Evolutionary conservation across 2,888 invertebrate genomes (phyloP), one percentile per base, ranked within the genome.

Genomic region (Drosophila recens): DNA sequence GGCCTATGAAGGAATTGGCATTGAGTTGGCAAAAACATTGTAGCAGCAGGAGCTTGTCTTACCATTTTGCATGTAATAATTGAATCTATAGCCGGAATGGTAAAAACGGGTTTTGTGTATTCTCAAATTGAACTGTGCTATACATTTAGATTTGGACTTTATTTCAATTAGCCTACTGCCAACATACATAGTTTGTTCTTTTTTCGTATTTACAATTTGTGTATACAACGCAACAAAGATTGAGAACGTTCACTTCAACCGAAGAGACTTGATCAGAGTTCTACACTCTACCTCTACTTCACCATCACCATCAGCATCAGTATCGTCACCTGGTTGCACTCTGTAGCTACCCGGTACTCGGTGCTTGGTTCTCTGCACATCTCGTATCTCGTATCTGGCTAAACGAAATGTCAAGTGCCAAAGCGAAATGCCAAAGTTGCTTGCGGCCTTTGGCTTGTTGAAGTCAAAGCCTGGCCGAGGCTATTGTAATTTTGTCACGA

Each of bases 341-440:
- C 15, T 38, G 38, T 27, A 27, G 52, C 4, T 27, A 51, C 34
- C n/a, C 49, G 33, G 33, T 48, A 30, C 34, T 20, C 36, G 20
- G 20, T 52, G 17, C 11, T 5, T 20, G 20, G 20, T 52, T 17
- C 13, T 5, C 6, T 13, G 13, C 15, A n/a, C n/a, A 15, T 40
- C 20, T 23, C 11, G 51, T 38, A 53, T 52, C 52, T 20, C 2
- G 38, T 20, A 36, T 52, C 36, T 52, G 52, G 38, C 36, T 20
- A 36, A 52, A 52, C 42, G 45, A 83, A 82, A 82, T 82, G 82
- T 72, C 82, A 84, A 80, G 81, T 77, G 84, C 64, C 77, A 78
- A 43, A 59, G 34, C 62, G 53, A 73, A 80, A 80, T 80, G 80
- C 54, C 80, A 80, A 79, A 80, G 80, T 73, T 79, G 51, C 58